Conservation (phyloP, 1,140 invertebrate genomes). For the Idris sp. region DNA sequence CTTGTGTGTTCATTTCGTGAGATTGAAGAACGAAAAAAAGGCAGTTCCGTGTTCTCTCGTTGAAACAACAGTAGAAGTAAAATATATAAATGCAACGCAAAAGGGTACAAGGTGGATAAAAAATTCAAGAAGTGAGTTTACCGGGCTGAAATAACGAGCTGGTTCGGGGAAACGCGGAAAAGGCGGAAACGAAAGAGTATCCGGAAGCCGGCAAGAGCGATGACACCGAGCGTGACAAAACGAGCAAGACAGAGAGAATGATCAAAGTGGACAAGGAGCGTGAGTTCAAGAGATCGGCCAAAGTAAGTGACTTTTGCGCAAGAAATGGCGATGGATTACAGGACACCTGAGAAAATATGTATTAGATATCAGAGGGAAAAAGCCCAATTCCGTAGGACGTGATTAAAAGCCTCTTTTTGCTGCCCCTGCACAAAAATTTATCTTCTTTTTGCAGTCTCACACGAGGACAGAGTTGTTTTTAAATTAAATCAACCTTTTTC, state of each 20-base stretch:
- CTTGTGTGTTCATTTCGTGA: no score
- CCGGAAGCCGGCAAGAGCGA: conserved; percentile 53
- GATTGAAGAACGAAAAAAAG: no score
- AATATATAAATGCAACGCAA: conserved; percentile 37
- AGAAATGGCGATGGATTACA: conserved; percentile 56
- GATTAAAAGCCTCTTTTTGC: conserved; percentile 54
- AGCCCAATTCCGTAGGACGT: conserved; percentile 33
- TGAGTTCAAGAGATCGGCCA: conserved; percentile 51
- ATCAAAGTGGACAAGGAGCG: conserved; percentile 44
- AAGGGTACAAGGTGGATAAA: conserved; percentile 37
- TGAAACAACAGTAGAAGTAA: no score
- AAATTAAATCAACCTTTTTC: background rate
- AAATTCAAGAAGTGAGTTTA: conserved; percentile 18
- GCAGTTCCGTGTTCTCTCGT: no score
- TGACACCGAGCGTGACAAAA: conserved; percentile 43
- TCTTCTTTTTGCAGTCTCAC: conserved; percentile 32
- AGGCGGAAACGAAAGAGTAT: conserved; percentile 60
- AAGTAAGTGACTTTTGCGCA: conserved; percentile 50
- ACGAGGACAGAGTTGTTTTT: background rate
- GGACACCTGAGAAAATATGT: conserved; percentile 58
- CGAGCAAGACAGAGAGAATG: no score
- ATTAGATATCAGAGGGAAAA: conserved; percentile 51
- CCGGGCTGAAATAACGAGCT: conserved; percentile 46
- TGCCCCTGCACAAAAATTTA: conserved; percentile 7
- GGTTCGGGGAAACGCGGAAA: conserved; percentile 45